phyloP scores from a whole-genome alignment of 2,888 invertebrate genomes.

The Pemphredon lugubris region DNA sequence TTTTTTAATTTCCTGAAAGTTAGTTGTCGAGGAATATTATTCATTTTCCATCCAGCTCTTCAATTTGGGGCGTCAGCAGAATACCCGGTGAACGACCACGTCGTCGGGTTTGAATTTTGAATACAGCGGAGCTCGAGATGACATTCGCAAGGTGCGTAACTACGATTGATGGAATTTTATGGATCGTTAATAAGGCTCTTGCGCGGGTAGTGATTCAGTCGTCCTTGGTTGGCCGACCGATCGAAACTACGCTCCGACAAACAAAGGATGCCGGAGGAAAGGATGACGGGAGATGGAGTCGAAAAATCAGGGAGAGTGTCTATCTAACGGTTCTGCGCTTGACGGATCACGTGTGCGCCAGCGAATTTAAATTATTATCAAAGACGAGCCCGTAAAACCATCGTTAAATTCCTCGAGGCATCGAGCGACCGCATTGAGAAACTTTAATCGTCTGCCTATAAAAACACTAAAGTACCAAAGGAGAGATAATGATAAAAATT shows the following conservation, averaged over 20 bases:
- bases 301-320: background rate
- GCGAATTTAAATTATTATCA: background rate
- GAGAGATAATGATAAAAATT: too few relatives aligned
- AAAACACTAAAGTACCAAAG: too few relatives aligned
- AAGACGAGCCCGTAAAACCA: background rate
- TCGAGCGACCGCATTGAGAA: too few relatives aligned
- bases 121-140: conserved; percentile 6
- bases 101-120: conserved; percentile 1
- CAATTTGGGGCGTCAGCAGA: too few relatives aligned
- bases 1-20: too few relatives aligned
- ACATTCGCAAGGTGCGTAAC: conserved; percentile 25
- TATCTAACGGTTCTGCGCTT: conserved; percentile 5
- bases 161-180: conserved; percentile 41
- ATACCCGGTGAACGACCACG: background rate
- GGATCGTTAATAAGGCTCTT: conserved; percentile 47
- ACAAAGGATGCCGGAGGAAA: conserved; percentile 32
- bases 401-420: background rate
- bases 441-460: too few relatives aligned
- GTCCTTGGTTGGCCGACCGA: conserved; percentile 46
- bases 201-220: conserved; percentile 44
- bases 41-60: too few relatives aligned
- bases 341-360: background rate
- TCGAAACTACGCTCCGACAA: conserved; percentile 18
- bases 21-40: too few relatives aligned
- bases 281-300: background rate